A percentile compares a stretch with the other conserved stretches of the same genome.
These are phyloP conservation scores for Cervus canadensis DNA, from an alignment of 2,113 vertebrate genomes.

Conservation along the genomic window DNA sequence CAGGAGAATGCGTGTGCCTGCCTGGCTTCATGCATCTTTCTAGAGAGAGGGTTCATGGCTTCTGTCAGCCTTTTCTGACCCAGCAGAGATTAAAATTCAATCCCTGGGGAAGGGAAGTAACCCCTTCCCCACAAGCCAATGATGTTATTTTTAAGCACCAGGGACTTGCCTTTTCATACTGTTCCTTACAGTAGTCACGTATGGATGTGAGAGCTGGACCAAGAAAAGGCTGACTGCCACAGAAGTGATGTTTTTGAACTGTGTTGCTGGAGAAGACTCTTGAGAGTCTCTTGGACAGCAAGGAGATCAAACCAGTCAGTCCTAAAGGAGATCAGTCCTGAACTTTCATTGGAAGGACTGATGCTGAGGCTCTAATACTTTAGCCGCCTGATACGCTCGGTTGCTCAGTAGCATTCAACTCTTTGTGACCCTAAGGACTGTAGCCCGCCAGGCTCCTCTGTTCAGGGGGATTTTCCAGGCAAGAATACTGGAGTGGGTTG, in stretches of 20 bases:
- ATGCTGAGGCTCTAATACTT: background rate
- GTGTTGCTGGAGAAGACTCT: background rate
- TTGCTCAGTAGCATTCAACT: background rate
- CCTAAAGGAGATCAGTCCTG: background rate
- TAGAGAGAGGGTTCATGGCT: background rate
- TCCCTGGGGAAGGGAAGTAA: background rate
- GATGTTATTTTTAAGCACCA: background rate
- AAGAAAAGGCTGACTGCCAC: background rate
- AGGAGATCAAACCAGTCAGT: background rate
- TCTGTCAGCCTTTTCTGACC: background rate
- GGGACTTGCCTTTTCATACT: background rate
- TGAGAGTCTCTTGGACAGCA: background rate
- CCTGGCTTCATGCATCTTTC: background rate
- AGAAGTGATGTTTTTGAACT: background rate
- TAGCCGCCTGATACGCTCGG: background rate
- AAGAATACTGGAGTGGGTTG: background rate
- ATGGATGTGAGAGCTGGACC: background rate
- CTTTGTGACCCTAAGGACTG: background rate
- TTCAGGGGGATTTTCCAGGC: background rate
- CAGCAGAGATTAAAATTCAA: background rate
- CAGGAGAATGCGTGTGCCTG: background rate
- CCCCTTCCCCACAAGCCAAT: background rate
- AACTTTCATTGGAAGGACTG: background rate
- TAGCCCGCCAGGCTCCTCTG: accelerated
- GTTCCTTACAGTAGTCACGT: background rate